phyloP scores from a whole-genome alignment of 2,888 invertebrate genomes.

The Orthosia cruda region DNA sequence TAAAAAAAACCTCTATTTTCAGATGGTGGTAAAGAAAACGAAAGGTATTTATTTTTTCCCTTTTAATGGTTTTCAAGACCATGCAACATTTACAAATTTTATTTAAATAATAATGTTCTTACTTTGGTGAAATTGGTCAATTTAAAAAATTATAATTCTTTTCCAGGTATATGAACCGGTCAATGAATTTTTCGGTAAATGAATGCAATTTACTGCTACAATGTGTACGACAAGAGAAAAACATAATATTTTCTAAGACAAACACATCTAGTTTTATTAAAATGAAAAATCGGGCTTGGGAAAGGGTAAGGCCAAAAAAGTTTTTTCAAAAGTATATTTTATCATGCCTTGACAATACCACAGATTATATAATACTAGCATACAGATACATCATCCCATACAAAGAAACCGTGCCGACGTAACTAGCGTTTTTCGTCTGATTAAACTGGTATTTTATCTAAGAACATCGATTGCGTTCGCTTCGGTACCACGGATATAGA shows the following conservation, averaged over 20 bases:
- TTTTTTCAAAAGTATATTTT: neutral
- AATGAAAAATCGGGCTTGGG: slow-evolving; percentile 84
- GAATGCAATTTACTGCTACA: slow-evolving; percentile 84
- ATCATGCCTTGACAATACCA: neutral
- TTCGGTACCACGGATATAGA: no score
- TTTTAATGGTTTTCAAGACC: no score
- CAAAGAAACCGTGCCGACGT: no score
- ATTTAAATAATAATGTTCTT: neutral
- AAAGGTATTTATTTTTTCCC: slow-evolving; percentile 22
- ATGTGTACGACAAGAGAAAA: slow-evolving; percentile 85
- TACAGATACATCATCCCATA: no score
- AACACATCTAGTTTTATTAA: slow-evolving; percentile 72
- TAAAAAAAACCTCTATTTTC: slow-evolving; percentile 34
- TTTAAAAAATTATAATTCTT: slow-evolving; percentile 18
- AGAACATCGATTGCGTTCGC: no score
- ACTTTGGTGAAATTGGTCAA: neutral
- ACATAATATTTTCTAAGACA: slow-evolving; percentile 77
- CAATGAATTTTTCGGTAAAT: slow-evolving; percentile 81
- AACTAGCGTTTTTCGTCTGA: no score
- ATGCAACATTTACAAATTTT: neutral
- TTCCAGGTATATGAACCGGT: slow-evolving; percentile 57
- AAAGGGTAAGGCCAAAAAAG: slow-evolving; percentile 75
- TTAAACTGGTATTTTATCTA: no score
- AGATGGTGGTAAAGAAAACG: slow-evolving; percentile 61
- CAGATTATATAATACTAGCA: no score